Evolutionary conservation across 2,888 invertebrate genomes (phyloP), one percentile per base, ranked within the genome.

Genomic region (Drosophila formosana): DNA sequence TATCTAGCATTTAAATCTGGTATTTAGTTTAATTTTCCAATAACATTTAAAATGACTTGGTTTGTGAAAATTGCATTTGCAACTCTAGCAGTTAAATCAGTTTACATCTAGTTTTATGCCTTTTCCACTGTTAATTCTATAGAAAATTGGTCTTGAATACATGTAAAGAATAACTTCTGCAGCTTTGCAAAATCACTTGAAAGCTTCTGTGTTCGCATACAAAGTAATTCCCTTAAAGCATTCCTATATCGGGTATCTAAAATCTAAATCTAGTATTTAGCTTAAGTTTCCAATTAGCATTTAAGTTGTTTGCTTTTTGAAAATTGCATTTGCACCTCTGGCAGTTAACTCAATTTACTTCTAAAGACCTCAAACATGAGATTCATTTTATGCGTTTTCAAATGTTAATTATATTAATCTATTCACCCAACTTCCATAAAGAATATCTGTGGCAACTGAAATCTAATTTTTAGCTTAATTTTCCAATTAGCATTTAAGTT

Each of bases 331-430:
- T 13, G 3, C 18, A 13, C 39, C 39, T 6, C 8, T 2, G 13
- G 13, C 39, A 13, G 9, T 9, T 18, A 18, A 18, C 18, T 18
- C 13, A 37, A 7, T n/a, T 28, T 23, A 28, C 11, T 11, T 18
- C 41, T 41, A 18, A 23, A 18, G 45, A 26, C 60, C 26, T 62
- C 7, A n/a, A 25, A 23, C n/a, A 39, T 18, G 18, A 18, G 18
- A 18, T 18, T 18, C 18, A 18, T 18, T 18, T 18, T 18, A 18
- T 18, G 18, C 18, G 18, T 18, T 18, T 18, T 18, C 18, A 18
- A 18, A 18, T 18, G 18, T 18, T 18, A 18, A 18, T 18, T 18
- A 18, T 18, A 18, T 18, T 18, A 18, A 18, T 18, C 18, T 18
- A 18, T 18, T 18, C 18, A 18, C 18, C 18, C 37, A 37, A 37